These are phyloP conservation scores for Parochlus steinenii DNA, from an alignment of 2,888 invertebrate genomes.

Conservation along the genomic window DNA sequence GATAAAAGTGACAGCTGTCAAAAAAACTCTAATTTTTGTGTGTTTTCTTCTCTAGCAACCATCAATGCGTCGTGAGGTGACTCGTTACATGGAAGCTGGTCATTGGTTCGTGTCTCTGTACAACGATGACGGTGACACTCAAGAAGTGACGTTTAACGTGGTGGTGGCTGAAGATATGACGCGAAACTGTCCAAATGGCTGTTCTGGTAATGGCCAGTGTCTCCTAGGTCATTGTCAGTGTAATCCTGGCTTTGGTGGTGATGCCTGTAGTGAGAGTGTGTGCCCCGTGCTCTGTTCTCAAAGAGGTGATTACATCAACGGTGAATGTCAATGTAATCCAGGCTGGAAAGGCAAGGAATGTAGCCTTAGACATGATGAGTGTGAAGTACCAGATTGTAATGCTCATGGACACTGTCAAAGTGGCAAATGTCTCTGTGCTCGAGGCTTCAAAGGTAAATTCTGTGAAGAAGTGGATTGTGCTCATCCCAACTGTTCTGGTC, in stretches of 20 bases:
- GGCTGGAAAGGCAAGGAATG: conserved; percentile 99
- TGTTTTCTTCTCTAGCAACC: conserved; percentile 36
- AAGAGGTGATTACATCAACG: conserved; percentile 90
- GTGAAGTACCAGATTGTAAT: conserved; percentile 90
- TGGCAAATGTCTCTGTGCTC: conserved; percentile 85
- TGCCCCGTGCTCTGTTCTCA: conserved; percentile 95
- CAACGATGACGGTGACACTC: conserved; percentile 87
- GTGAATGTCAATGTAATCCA: conserved; percentile 91
- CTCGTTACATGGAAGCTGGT: conserved; percentile 90
- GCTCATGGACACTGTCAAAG: conserved; percentile 92
- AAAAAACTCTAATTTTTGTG: conserved; percentile 13
- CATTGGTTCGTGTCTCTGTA: conserved; percentile 92
- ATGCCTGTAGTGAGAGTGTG: conserved; percentile 92
- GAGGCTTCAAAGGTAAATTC: conserved; percentile 88
- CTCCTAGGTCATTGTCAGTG: conserved; percentile 89
- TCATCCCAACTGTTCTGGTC: conserved; percentile 84
- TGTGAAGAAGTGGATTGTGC: conserved; percentile 89
- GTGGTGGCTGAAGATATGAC: conserved; percentile 82
- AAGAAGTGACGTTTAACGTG: conserved; percentile 71
- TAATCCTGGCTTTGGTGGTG: conserved; percentile 89
- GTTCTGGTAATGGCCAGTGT: conserved; percentile 94
- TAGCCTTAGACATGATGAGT: conserved; percentile 84
- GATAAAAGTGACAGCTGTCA: conserved; percentile 1
- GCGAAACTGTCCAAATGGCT: conserved; percentile 89
- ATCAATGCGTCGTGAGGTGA: conserved; percentile 78